A percentile compares a stretch with the other conserved stretches of the same genome.
Conservation (phyloP, 1,140 invertebrate genomes). For the Caerostris extrusa region DNA sequence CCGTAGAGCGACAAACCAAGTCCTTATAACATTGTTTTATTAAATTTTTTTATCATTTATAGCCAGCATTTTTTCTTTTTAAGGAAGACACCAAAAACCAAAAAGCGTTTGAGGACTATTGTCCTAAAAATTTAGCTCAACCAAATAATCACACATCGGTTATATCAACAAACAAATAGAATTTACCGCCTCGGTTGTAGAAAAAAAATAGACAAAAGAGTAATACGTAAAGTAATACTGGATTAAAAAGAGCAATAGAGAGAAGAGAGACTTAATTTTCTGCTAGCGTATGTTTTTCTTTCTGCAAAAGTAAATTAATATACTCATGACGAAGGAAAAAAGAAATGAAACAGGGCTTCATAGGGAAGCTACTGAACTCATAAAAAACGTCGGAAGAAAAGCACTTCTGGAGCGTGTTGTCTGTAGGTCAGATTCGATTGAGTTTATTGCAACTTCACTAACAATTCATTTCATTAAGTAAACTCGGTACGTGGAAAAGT, state of each 20-base stretch:
- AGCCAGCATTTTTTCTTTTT: too few relatives aligned
- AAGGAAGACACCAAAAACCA: too few relatives aligned
- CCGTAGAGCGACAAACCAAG: too few relatives aligned
- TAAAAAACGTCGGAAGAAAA: not conserved
- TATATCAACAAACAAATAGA: too few relatives aligned
- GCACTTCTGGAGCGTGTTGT: not conserved
- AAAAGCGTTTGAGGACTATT: too few relatives aligned
- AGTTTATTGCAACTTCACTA: not conserved
- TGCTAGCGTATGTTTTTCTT: not conserved
- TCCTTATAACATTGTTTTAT: too few relatives aligned
- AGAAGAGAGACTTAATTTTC: slow-evolving; percentile 10
- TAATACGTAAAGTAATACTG: too few relatives aligned
- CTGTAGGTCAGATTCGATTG: not conserved
- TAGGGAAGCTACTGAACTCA: not conserved
- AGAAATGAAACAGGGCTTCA: not conserved
- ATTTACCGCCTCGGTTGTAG: too few relatives aligned
- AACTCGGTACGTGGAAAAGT: not conserved
- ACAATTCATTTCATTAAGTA: not conserved
- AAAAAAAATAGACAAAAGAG: too few relatives aligned
- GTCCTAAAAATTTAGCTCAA: too few relatives aligned
- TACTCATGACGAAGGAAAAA: not conserved
- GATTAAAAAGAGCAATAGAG: not conserved
- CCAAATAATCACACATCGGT: too few relatives aligned
- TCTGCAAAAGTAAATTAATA: slow-evolving; percentile 8
- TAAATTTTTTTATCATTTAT: too few relatives aligned